Evolutionary conservation across 53 echinoderm and acorn worm species (phyloP).

Genomic region (Echinarachnius parma): DNA sequence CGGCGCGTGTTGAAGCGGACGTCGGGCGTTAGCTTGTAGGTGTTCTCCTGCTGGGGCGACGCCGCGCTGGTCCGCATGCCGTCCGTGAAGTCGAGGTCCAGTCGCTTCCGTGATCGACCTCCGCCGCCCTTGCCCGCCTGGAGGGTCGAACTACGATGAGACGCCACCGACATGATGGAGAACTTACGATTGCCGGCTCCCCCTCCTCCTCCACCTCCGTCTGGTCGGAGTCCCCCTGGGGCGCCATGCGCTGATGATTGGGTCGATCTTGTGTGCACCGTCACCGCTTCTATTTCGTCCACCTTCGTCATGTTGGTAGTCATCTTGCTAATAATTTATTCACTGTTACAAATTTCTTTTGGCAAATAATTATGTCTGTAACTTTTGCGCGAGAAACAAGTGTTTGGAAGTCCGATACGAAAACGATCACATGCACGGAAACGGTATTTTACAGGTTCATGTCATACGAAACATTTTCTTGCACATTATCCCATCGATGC

Average conservation of each 20-base stretch:
- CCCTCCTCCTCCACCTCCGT: not conserved
- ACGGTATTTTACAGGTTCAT: too few species aligned
- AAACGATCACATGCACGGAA: too few species aligned
- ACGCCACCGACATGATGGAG: not conserved
- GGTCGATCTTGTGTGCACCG: not conserved
- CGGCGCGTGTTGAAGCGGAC: conserved; percentile 8
- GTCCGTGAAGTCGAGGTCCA: not conserved
- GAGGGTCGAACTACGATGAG: not conserved
- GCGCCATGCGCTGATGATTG: not conserved
- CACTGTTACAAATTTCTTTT: too few species aligned
- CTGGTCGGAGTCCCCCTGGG: too few species aligned
- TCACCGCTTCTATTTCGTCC: not conserved
- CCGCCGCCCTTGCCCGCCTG: not conserved
- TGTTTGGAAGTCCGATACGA: too few species aligned
- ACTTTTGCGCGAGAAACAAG: too few species aligned
- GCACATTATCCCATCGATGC: too few species aligned
- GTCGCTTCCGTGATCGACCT: not conserved
- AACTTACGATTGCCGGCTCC: not conserved
- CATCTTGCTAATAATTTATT: too few species aligned
- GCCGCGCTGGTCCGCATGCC: not conserved
- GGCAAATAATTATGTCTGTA: too few species aligned
- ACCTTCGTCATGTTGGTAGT: not conserved
- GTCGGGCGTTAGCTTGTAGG: conserved; percentile 27
- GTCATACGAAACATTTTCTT: too few species aligned
- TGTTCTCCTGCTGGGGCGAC: conserved; percentile 27